phyloP scores from a whole-genome alignment of 2,113 vertebrate genomes.

The Cyphomyrus plagiostoma region DNA sequence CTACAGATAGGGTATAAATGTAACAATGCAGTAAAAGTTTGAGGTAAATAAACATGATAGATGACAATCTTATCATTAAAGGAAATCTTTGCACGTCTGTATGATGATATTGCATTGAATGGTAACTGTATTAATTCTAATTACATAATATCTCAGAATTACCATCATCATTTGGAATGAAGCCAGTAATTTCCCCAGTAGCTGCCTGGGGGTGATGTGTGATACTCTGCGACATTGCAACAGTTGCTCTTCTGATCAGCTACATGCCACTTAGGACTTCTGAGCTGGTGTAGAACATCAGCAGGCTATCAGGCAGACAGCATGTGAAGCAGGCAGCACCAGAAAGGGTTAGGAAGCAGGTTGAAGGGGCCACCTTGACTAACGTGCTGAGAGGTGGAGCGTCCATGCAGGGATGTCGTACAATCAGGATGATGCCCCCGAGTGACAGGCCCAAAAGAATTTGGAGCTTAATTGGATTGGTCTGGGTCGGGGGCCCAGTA shows the following conservation, averaged over 20 bases:
- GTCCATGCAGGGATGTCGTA: neutral
- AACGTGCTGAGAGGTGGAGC: neutral
- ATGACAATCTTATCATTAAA: neutral
- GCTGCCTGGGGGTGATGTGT: neutral
- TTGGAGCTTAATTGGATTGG: neutral
- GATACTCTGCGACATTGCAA: neutral
- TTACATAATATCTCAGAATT: neutral
- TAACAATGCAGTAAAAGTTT: neutral
- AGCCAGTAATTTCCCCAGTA: neutral
- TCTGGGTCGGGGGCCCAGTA: neutral
- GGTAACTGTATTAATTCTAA: neutral
- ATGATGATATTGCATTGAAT: neutral
- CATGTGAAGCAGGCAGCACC: neutral
- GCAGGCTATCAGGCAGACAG: neutral
- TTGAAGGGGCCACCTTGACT: neutral
- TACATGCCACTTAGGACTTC: neutral
- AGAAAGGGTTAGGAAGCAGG: neutral
- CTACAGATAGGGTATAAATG: neutral
- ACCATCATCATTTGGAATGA: neutral
- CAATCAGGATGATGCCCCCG: neutral
- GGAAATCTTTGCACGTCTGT: neutral
- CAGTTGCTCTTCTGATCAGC: neutral
- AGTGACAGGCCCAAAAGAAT: neutral
- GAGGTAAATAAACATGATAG: neutral
- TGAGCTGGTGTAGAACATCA: neutral